Conservation (phyloP, 2,888 invertebrate species). For the Tridacna crocea region DNA sequence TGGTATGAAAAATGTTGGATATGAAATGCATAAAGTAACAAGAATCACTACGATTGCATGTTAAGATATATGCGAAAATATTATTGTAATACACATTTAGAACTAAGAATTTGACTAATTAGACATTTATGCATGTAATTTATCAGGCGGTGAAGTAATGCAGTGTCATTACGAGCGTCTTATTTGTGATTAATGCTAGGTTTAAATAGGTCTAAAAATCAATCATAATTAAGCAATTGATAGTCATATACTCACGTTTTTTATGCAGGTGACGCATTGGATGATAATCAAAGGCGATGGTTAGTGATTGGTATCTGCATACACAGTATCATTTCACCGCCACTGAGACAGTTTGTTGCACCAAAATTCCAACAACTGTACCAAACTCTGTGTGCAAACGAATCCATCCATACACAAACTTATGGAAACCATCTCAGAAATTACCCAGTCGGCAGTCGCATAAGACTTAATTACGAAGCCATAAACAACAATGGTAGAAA, state of each 20-base stretch:
- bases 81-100: not conserved
- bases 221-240: not conserved
- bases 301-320: slow-evolving; percentile 51
- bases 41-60: too few species aligned
- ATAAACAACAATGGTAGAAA: slow-evolving; percentile 43
- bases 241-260: not conserved
- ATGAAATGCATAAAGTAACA: too few species aligned
- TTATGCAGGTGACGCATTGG: not conserved
- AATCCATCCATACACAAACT: slow-evolving; percentile 44
- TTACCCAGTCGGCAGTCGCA: slow-evolving; percentile 4
- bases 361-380: slow-evolving; percentile 28
- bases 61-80: too few species aligned
- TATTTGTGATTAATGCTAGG: not conserved
- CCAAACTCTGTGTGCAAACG: not conserved
- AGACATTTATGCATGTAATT: not conserved
- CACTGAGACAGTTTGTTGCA: slow-evolving; percentile 34
- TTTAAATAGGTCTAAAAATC: not conserved
- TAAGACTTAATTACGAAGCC: slow-evolving; percentile 46
- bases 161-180: not conserved
- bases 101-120: not conserved
- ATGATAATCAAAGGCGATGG: slow-evolving; percentile 53
- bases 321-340: slow-evolving; percentile 45
- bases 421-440: slow-evolving; percentile 20
- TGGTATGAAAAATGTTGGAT: too few species aligned
- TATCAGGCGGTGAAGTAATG: not conserved